phyloP scores from a whole-genome alignment of 1,140 invertebrate species.

The Ditylenchus dipsaci region DNA sequence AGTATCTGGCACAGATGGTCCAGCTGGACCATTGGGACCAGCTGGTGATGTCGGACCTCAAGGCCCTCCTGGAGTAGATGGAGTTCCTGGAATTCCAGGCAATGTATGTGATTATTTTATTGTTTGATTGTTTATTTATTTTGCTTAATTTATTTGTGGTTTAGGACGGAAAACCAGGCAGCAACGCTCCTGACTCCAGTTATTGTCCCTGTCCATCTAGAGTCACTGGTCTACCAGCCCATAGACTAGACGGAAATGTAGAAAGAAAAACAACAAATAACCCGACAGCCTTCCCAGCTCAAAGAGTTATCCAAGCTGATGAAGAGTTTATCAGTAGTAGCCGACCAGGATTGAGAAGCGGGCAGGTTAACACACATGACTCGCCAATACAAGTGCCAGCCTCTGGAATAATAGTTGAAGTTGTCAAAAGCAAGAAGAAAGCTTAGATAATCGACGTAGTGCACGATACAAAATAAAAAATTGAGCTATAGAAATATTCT shows the following conservation, averaged over 20 bases:
- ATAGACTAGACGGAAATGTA: background rate
- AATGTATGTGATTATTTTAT: background rate
- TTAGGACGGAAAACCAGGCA: conserved; percentile 5
- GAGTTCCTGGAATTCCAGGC: conserved; percentile 25
- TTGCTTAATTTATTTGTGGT: background rate
- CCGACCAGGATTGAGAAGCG: background rate
- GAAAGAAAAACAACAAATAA: background rate
- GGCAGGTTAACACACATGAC: background rate
- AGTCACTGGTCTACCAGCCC: conserved; percentile 9
- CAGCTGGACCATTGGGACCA: conserved; percentile 16
- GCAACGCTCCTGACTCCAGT: conserved; percentile 10
- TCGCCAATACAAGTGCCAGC: background rate
- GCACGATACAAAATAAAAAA: no score
- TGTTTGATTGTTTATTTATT: background rate
- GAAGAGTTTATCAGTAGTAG: background rate
- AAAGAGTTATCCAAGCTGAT: background rate
- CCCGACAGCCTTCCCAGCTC: background rate
- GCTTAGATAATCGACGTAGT: no score
- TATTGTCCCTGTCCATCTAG: conserved; percentile 31
- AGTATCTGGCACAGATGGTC: conserved; percentile 11
- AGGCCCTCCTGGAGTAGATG: conserved; percentile 28
- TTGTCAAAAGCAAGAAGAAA: background rate
- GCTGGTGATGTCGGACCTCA: conserved; percentile 28
- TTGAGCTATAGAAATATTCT: no score
- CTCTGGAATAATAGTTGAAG: background rate